Conservation (phyloP, 2,113 vertebrate genomes). For the Tyto alba region DNA sequence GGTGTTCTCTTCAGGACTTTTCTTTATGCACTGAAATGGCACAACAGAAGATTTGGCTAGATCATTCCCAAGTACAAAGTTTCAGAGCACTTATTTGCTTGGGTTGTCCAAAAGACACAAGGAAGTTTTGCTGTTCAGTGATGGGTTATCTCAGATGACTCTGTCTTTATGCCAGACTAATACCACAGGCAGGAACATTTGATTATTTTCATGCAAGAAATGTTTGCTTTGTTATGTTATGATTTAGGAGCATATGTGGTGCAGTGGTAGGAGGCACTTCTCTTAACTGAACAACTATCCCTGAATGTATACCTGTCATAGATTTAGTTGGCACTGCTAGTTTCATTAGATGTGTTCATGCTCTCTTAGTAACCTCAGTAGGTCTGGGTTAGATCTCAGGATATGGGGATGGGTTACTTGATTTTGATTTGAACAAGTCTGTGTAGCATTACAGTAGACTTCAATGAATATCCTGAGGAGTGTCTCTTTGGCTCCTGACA, state of each 20-base stretch:
- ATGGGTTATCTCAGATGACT: neutral
- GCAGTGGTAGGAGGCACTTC: neutral
- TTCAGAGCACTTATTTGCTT: neutral
- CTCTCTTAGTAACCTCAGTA: neutral
- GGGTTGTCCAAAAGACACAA: neutral
- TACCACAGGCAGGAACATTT: neutral
- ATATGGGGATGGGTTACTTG: neutral
- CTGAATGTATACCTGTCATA: neutral
- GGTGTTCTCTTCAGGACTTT: neutral
- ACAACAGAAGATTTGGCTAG: neutral
- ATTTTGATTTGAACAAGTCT: neutral
- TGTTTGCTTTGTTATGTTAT: neutral
- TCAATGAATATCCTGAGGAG: neutral
- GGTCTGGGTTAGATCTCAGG: neutral
- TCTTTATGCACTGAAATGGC: neutral
- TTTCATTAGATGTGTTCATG: fast-evolving
- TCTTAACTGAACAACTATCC: neutral
- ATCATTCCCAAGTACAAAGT: neutral
- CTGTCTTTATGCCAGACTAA: neutral
- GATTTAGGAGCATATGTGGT: neutral
- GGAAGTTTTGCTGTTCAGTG: neutral
- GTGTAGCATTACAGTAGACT: neutral
- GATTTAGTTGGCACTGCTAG: neutral
- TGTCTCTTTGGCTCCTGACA: neutral
- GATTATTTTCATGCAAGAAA: neutral